These are phyloP conservation scores for Ophioninae sp. DNA, from an alignment of 2,888 invertebrate species.

Conservation along the genomic window DNA sequence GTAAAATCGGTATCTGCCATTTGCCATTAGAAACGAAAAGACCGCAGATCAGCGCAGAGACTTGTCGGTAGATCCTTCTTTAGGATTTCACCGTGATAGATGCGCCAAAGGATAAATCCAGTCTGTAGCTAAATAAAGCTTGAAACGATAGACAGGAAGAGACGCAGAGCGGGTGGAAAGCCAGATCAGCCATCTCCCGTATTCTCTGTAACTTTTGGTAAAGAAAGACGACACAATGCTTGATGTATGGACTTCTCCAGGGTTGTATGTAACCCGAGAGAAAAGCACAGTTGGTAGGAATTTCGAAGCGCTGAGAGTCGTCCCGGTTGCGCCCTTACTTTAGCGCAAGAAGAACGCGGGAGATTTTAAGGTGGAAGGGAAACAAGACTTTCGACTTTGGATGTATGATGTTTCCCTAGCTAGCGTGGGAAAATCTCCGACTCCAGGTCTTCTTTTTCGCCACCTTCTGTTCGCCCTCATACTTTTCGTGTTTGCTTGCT, in stretches of 20 bases:
- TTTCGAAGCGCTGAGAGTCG: not conserved
- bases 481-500: constrained; percentile 2
- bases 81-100: constrained; percentile 25
- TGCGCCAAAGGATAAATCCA: constrained; percentile 37
- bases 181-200: constrained; percentile 4
- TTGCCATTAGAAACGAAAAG: too few relatives aligned
- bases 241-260: not conserved
- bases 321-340: constrained; percentile 9
- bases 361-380: constrained; percentile 28
- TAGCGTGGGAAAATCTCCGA: constrained; percentile 51
- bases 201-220: not conserved
- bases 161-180: constrained; percentile 35
- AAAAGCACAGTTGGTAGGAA: not conserved
- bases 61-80: constrained; percentile 3
- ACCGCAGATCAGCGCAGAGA: too few relatives aligned
- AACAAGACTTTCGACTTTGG: constrained; percentile 68
- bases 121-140: constrained; percentile 17
- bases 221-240: not conserved
- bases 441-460: constrained; percentile 2
- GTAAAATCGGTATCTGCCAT: too few relatives aligned
- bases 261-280: not conserved
- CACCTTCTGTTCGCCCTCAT: not conserved
- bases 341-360: not conserved
- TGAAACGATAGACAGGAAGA: constrained; percentile 1
- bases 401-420: constrained; percentile 54